These are phyloP conservation scores for Anarsia innoxiella DNA, from an alignment of 2,888 invertebrate species.

Conservation along the genomic window DNA sequence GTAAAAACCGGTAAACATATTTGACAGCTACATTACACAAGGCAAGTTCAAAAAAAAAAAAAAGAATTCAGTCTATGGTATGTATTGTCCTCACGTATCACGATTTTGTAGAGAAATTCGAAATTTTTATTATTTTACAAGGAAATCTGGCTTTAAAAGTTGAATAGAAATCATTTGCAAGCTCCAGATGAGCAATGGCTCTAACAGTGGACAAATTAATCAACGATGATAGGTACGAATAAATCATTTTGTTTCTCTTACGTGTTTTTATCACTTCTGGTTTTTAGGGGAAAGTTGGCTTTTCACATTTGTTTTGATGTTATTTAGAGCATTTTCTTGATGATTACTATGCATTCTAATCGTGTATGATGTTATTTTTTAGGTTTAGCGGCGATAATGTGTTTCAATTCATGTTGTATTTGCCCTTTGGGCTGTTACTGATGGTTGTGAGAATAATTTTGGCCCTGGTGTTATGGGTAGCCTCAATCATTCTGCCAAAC, in stretches of 20 bases:
- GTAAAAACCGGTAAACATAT: too few relatives aligned
- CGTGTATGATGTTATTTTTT: slow-evolving; percentile 25
- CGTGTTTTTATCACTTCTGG: slow-evolving; percentile 21
- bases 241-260: slow-evolving; percentile 18
- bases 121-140: slow-evolving; percentile 32
- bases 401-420: slow-evolving; percentile 68
- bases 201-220: slow-evolving; percentile 60
- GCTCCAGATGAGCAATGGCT: slow-evolving; percentile 40
- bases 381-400: slow-evolving; percentile 73
- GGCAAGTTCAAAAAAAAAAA: slow-evolving; percentile 5
- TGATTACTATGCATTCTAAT: background rate
- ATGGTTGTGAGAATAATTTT: slow-evolving; percentile 64
- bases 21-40: too few relatives aligned
- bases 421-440: slow-evolving; percentile 73
- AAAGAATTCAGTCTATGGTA: slow-evolving; percentile 24
- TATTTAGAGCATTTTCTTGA: background rate
- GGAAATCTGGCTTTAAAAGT: slow-evolving; percentile 19
- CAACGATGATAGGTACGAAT: slow-evolving; percentile 60
- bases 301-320: background rate
- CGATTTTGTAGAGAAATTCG: slow-evolving; percentile 33
- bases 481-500: slow-evolving; percentile 74
- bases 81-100: slow-evolving; percentile 30
- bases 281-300: slow-evolving; percentile 50
- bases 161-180: slow-evolving; percentile 7
- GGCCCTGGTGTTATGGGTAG: slow-evolving; percentile 70